Base-by-base conservation (phyloP, 2,888 invertebrate genomes). In the Apoderus coryli region DNA sequence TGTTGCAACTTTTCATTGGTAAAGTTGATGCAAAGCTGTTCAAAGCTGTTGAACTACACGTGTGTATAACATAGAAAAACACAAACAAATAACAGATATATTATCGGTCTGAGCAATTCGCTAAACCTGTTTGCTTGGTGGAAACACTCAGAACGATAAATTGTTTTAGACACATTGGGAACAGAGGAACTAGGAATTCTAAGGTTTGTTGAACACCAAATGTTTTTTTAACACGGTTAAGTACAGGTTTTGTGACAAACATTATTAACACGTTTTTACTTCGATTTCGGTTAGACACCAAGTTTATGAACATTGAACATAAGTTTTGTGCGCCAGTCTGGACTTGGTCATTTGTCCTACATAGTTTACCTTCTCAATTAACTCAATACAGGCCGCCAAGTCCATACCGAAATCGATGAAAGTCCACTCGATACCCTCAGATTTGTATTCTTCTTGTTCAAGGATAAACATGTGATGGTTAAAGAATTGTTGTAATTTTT, bases 381-480 rank as follows among this genome's bases (percentile, higher is more conserved):
- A 70, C 63, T 90, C 89, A 67, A 92, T 92, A 74, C 89, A 89
- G 62, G 86, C 85, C 54, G 81, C 75, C 64, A 92, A 73, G 64
- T 92, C 90, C 81, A 92, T 85, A 63, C 92, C 92, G 64, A 92
- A 92, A 73, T 93, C 90, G 64, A 92, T 92, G 71, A 92, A 92
- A 48, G 72, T 72, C 92, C 92, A 93, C 56, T 84, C 72, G 65
- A 92, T 90, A 57, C 90, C 90, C 63, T 92, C 90, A 53, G 65
- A 73, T 63, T 84, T 82, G 71, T 92, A 92, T 61, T 90, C 90
- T 63, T 92, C 90, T 77, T 92, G 90, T 63, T 92, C 90, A 50
- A 92, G 75, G 51, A 92, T 88, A 66, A 92, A 92, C 90, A 92
- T 92, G 75, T 92, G 84, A 59, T 92, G 90, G 68, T 92, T 92